A percentile compares a stretch with the other conserved stretches of the same genome.
Evolutionary conservation across 2,113 vertebrate species (phyloP).

Genomic region (Callorhinus ursinus): DNA sequence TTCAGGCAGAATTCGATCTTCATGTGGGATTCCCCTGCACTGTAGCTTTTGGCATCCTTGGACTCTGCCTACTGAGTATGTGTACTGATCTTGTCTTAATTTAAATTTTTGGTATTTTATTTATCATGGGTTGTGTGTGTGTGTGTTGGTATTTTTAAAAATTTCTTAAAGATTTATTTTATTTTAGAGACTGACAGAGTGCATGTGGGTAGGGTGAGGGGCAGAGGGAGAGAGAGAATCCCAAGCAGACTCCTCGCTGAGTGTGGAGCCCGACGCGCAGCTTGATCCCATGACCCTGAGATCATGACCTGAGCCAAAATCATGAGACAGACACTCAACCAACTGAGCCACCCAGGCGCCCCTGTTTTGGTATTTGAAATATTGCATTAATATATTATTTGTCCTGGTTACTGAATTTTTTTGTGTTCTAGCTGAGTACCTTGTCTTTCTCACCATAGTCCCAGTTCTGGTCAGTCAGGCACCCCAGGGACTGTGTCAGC

Average conservation of each 20-base stretch:
- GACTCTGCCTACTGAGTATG: background rate
- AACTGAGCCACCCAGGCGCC: background rate
- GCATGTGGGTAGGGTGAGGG: background rate
- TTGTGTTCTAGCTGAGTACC: no score
- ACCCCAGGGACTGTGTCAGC: background rate
- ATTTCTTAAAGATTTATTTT: background rate
- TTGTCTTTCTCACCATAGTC: background rate
- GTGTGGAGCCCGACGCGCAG: background rate
- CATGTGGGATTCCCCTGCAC: accelerated
- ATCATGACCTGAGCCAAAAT: background rate
- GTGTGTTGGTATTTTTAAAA: background rate
- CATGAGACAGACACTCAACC: background rate
- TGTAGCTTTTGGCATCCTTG: background rate
- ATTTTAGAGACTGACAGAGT: background rate
- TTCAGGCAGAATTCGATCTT: background rate
- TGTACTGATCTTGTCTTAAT: background rate
- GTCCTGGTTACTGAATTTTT: background rate
- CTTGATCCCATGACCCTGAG: background rate
- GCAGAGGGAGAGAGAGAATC: background rate
- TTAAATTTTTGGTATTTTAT: background rate
- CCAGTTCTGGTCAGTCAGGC: background rate
- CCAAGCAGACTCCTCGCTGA: background rate
- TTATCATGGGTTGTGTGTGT: background rate
- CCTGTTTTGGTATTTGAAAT: background rate
- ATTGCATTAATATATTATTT: background rate